Evolutionary conservation across 35 echinoderm and acorn worm genomes (phyloP).

Genomic region (Stichopus chloronotus): DNA sequence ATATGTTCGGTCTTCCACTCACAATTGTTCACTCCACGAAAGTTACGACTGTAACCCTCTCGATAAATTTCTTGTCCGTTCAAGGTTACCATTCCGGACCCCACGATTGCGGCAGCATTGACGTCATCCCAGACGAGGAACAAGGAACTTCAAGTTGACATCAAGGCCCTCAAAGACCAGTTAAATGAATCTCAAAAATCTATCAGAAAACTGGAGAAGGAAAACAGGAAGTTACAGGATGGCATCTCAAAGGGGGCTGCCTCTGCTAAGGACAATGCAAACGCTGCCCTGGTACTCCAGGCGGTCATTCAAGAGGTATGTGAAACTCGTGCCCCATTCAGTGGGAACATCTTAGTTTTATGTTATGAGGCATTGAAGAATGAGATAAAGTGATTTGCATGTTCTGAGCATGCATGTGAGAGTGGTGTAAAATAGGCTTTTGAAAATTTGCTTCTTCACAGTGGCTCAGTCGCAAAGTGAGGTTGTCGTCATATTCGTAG

Average conservation of each 20-base stretch:
- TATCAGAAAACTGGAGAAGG: slow-evolving; percentile 73
- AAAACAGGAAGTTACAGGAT: slow-evolving; percentile 67
- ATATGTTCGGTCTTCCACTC: neutral
- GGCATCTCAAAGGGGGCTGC: slow-evolving; percentile 32
- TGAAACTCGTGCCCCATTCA: neutral
- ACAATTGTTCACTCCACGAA: neutral
- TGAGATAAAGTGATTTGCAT: too few relatives aligned
- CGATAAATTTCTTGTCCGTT: neutral
- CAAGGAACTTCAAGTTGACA: slow-evolving; percentile 33
- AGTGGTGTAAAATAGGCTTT: too few relatives aligned
- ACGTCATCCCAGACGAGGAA: slow-evolving; percentile 46
- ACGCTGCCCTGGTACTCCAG: slow-evolving; percentile 69
- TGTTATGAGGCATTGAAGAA: too few relatives aligned
- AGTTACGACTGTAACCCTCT: neutral
- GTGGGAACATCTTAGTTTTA: too few relatives aligned
- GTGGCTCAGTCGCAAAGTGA: too few relatives aligned
- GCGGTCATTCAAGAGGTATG: slow-evolving; percentile 62
- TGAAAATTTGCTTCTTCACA: too few relatives aligned
- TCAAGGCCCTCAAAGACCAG: slow-evolving; percentile 55
- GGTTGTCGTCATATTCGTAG: too few relatives aligned
- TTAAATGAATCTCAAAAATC: slow-evolving; percentile 57
- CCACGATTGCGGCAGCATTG: slow-evolving; percentile 68
- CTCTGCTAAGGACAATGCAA: slow-evolving; percentile 53
- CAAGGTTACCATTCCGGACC: slow-evolving; percentile 82
- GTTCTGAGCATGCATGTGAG: too few relatives aligned